Conservation (phyloP, 1,140 invertebrate genomes). For the Cyrtorhinus lividipennis region DNA sequence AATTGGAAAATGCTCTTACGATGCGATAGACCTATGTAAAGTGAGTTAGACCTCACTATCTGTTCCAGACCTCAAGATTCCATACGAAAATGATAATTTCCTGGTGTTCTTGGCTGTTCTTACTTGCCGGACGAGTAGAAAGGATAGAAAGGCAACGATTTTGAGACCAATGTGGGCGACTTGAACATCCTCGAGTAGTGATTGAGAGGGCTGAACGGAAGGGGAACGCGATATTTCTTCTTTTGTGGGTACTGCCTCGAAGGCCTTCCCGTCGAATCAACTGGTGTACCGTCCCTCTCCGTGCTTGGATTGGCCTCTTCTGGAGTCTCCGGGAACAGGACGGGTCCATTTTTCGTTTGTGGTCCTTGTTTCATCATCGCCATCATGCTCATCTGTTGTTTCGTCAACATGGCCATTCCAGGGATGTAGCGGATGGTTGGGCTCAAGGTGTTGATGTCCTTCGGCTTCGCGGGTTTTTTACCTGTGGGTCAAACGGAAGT, state of each 20-base stretch:
- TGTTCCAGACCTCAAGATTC: too few species aligned
- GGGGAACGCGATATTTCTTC: neutral
- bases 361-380: neutral
- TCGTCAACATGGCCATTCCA: conserved; percentile 9
- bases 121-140: too few species aligned
- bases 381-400: neutral
- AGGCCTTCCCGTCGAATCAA: conserved; percentile 7
- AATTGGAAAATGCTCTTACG: too few species aligned
- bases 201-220: neutral
- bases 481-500: too few species aligned
- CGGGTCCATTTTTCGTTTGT: conserved; percentile 18
- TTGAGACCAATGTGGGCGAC: conserved; percentile 11
- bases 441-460: neutral
- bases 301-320: conserved; percentile 18
- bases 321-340: conserved; percentile 22
- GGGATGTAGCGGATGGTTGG: conserved; percentile 13
- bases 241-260: neutral
- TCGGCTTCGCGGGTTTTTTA: neutral
- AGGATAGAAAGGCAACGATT: neutral
- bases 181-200: conserved; percentile 9
- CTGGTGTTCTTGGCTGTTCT: too few species aligned
- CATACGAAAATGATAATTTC: too few species aligned
- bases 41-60: too few species aligned
- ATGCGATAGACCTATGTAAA: too few species aligned
- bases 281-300: conserved; percentile 16